Evolutionary conservation across 2,113 vertebrate genomes (phyloP).

Genomic region (Hiodon tergisus): DNA sequence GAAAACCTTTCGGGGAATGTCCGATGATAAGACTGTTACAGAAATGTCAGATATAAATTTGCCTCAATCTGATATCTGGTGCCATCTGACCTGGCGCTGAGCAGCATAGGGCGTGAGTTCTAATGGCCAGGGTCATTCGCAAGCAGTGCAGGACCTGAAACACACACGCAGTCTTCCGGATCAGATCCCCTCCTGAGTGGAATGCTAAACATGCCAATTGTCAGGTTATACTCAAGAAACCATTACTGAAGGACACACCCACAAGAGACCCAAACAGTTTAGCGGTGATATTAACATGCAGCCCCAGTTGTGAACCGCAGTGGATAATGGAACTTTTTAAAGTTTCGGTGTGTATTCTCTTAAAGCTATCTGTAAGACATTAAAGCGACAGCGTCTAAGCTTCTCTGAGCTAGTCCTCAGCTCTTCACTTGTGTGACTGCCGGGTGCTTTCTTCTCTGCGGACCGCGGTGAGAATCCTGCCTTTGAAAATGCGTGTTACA

Average conservation of each 20-base stretch:
- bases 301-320: too few relatives aligned
- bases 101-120: conserved; percentile 5
- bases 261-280: background rate
- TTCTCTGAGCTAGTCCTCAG: background rate
- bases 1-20: background rate
- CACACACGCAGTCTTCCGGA: background rate
- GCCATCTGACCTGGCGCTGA: background rate
- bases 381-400: background rate
- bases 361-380: background rate
- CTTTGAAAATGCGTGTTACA: conserved; percentile 8
- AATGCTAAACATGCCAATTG: conserved; percentile 16
- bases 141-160: background rate
- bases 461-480: conserved; percentile 3
- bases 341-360: too few relatives aligned
- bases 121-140: background rate
- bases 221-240: background rate
- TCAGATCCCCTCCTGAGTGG: background rate
- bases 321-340: too few relatives aligned
- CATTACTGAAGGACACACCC: background rate
- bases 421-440: background rate
- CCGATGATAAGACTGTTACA: conserved; percentile 5
- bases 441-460: background rate
- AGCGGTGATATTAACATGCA: background rate
- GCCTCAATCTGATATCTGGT: background rate
- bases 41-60: conserved; percentile 13